phyloP scores from a whole-genome alignment of 2,797 vertebrate genomes.

The Notoglanidium macrostoma region DNA sequence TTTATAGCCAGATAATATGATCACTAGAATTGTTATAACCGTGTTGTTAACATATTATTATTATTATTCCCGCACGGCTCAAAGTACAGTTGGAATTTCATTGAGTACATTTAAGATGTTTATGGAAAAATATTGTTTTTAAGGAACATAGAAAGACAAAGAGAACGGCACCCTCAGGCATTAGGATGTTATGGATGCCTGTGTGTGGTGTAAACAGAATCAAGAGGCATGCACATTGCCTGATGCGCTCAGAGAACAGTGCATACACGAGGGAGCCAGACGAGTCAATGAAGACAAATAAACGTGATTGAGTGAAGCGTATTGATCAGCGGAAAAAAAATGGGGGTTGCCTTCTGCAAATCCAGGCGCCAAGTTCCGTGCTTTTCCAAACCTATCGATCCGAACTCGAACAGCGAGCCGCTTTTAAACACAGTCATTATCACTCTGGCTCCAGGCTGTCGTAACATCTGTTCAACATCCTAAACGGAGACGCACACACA shows the following conservation, averaged over 20 bases:
- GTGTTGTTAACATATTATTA: no score
- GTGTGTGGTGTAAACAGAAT: slow-evolving; percentile 39
- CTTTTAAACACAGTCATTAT: slow-evolving; percentile 60
- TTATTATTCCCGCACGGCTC: no score
- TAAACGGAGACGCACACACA: background rate
- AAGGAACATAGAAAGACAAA: background rate
- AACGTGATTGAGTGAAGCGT: slow-evolving; percentile 54
- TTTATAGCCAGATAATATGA: no score
- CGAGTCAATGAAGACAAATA: slow-evolving; percentile 57
- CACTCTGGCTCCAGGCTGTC: slow-evolving; percentile 49
- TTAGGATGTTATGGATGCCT: slow-evolving; percentile 21
- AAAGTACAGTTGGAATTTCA: no score
- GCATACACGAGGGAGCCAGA: slow-evolving; percentile 12
- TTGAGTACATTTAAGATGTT: no score
- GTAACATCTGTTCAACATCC: slow-evolving; percentile 38
- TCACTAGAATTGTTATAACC: no score
- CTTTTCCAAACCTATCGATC: slow-evolving; percentile 51
- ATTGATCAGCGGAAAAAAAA: slow-evolving; percentile 49
- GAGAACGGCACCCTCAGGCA: slow-evolving; percentile 12
- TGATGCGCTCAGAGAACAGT: background rate
- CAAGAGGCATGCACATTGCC: slow-evolving; percentile 1
- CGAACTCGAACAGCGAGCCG: slow-evolving; percentile 35
- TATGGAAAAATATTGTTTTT: no score
- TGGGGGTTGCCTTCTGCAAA: slow-evolving; percentile 29
- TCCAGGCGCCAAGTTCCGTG: slow-evolving; percentile 28